Conservation (phyloP, 1,140 invertebrate species). For the Chironomus striatipennis region DNA sequence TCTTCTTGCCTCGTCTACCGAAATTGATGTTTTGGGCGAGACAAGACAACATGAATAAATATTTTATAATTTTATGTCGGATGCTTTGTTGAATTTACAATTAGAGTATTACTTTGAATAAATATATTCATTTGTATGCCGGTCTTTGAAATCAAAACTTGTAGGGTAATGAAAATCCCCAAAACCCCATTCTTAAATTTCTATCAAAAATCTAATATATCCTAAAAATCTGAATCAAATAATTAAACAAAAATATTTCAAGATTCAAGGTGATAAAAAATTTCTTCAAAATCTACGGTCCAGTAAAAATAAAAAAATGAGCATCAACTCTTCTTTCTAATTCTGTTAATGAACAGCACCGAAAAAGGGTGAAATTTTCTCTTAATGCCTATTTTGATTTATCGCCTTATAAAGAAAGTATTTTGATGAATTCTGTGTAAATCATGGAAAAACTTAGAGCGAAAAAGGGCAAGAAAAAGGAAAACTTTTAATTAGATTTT, state of each 20-base stretch:
- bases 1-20: background rate
- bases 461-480: background rate
- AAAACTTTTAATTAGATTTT: conserved; percentile 21
- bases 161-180: no score
- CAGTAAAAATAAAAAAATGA: background rate
- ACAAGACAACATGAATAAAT: background rate
- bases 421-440: background rate
- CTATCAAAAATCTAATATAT: no score
- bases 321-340: background rate
- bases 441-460: background rate
- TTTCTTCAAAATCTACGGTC: background rate
- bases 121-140: background rate
- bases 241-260: no score
- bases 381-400: conserved; percentile 4
- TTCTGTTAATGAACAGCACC: background rate
- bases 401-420: background rate
- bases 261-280: background rate
- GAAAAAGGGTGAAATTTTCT: background rate
- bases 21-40: background rate
- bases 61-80: background rate
- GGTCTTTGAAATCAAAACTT: background rate
- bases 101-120: background rate
- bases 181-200: no score
- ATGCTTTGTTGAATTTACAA: background rate
- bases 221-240: no score